phyloP scores from a whole-genome alignment of 2,797 vertebrate genomes.

The Alauda arvensis region DNA sequence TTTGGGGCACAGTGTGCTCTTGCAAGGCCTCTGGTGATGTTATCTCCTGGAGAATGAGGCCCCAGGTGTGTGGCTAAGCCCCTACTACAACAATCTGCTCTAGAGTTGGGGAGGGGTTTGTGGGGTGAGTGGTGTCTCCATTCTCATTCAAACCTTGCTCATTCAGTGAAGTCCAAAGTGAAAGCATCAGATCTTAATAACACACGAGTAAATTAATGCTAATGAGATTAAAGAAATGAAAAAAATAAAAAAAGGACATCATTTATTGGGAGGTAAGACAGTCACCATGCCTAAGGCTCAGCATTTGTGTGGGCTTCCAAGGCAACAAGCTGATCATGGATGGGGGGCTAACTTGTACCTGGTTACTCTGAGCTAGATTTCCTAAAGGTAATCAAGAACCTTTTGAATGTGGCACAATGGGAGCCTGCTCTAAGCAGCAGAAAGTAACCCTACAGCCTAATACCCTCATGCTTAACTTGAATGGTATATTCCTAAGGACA shows the following conservation, averaged over 20 bases:
- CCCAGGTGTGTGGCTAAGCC: accelerated
- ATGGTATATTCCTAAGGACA: neutral
- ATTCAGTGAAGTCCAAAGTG: neutral
- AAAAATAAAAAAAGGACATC: neutral
- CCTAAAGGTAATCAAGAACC: neutral
- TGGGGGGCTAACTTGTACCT: neutral
- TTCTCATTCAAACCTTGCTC: neutral
- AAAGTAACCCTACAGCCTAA: neutral
- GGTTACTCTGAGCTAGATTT: neutral
- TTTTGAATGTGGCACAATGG: neutral
- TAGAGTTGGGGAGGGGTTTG: neutral
- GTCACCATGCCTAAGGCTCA: neutral
- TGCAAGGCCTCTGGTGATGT: accelerated
- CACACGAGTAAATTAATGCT: neutral
- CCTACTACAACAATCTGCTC: neutral
- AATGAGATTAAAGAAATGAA: neutral
- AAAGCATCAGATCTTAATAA: neutral
- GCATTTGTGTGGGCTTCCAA: neutral
- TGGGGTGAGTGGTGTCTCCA: accelerated
- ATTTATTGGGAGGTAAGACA: neutral
- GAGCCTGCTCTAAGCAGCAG: neutral
- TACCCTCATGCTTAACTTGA: neutral
- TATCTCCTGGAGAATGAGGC: neutral
- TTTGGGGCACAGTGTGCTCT: neutral
- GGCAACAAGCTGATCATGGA: neutral